Base-by-base conservation (phyloP, 2,797 vertebrate species). In the Enteromius trimaculatus region DNA sequence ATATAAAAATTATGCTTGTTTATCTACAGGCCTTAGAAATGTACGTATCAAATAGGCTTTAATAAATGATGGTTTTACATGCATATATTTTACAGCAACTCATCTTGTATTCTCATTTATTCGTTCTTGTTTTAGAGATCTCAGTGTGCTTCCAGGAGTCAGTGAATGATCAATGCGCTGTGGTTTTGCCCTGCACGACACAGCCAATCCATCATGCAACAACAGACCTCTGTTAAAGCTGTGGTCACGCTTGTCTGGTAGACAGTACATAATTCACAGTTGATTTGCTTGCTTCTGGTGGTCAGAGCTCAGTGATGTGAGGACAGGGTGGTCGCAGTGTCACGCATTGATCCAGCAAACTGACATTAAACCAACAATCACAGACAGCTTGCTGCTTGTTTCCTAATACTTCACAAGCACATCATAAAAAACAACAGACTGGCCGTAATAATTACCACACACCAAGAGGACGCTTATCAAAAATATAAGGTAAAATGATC, bases 321-420 rank as follows among this genome's bases (percentile, higher is more conserved):
- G 77, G 74, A 26, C 85, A 83, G 13, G 21, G 34, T 51, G 80
- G 39, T 82, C 65, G 34, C 29, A 44, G 44, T 49, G 60, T 83
- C 55, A 74, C 6, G 65, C 71, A 79, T 55, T 89, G 89, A 92
- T 89, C 88, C 83, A 60, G 80, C 39, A 78, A 29, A 60, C 10
- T 85, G 86, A 44, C 82, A 77, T 79, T 86, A 87, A 82, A 79
- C 81, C 88, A 86, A 85, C 90, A 89, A 90, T 91, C 89, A 66
- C 42, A 86, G 68, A 82, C 37, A 53, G 82, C 70, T 51, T 26
- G 26, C 60, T 44, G 44, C 21, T 34, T 37, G 17, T 70, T 70
- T 72, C 17, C 29, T 39, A 26, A 39, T 55, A 62, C 29, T 4
- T 77, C n/a, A 14, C 23, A 11, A 39, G 11, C 47, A 26, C 62